Conservation (phyloP, 2,797 vertebrate genomes). For the Rhadinocentrus ornatus region DNA sequence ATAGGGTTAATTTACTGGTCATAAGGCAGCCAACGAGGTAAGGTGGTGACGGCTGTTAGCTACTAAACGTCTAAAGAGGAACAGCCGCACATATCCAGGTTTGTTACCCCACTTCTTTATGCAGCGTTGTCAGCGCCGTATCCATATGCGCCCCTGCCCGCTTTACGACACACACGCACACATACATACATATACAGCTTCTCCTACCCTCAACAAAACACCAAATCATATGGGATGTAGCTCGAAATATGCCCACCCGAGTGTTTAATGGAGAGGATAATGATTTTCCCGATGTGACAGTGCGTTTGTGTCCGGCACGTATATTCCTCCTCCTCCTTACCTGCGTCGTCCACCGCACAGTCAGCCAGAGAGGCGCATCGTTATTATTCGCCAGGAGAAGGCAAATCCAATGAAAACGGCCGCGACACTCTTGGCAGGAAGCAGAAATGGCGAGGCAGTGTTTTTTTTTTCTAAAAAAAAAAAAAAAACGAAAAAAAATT, state of each 20-base stretch:
- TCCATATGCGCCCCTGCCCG: slow-evolving; percentile 61
- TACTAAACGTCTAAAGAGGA: slow-evolving; percentile 42
- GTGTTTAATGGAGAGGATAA: slow-evolving; percentile 7
- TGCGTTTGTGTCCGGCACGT: slow-evolving; percentile 50
- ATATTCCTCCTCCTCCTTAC: slow-evolving; percentile 59
- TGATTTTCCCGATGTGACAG: slow-evolving; percentile 39
- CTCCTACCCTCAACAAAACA: slow-evolving; percentile 25
- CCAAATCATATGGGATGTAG: slow-evolving; percentile 5
- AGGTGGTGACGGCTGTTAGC: background rate
- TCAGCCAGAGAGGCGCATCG: slow-evolving; percentile 76
- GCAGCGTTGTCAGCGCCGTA: slow-evolving; percentile 65
- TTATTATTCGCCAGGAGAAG: slow-evolving; percentile 62
- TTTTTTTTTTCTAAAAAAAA: slow-evolving; percentile 19
- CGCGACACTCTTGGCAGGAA: slow-evolving; percentile 58
- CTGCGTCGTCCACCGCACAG: slow-evolving; percentile 74
- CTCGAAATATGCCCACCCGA: slow-evolving; percentile 20
- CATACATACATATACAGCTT: slow-evolving; percentile 22
- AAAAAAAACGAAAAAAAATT: slow-evolving; percentile 41
- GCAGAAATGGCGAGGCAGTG: slow-evolving; percentile 49
- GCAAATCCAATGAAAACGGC: slow-evolving; percentile 77
- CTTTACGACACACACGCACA: slow-evolving; percentile 43
- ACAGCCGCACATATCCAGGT: slow-evolving; percentile 36
- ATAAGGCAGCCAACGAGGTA: background rate
- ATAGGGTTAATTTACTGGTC: slow-evolving; percentile 6
- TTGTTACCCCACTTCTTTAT: slow-evolving; percentile 52